These are phyloP conservation scores for Mayetiola destructor DNA, from an alignment of 2,888 invertebrate genomes.

Conservation along the genomic window DNA sequence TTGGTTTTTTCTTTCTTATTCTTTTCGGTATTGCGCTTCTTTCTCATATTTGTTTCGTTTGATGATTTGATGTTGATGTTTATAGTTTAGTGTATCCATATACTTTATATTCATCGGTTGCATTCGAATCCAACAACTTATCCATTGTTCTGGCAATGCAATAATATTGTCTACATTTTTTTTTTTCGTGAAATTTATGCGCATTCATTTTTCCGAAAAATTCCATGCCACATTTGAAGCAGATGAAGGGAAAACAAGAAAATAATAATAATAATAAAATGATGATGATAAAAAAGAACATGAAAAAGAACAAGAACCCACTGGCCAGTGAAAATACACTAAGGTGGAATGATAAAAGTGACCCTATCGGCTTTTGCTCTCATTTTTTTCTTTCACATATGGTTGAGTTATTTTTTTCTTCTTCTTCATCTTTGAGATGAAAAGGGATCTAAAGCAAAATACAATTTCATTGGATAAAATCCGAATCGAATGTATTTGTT, in stretches of 20 bases:
- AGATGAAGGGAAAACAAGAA: neutral
- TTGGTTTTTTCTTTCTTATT: too few relatives aligned
- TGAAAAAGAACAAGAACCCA: neutral
- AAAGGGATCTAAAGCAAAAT: too few relatives aligned
- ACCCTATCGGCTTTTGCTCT: slow-evolving; percentile 8
- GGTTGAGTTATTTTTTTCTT: too few relatives aligned
- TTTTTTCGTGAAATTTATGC: neutral
- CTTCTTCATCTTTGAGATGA: too few relatives aligned
- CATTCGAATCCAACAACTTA: neutral
- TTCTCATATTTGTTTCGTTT: slow-evolving; percentile 6
- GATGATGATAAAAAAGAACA: too few relatives aligned
- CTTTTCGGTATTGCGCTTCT: too few relatives aligned
- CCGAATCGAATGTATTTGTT: too few relatives aligned
- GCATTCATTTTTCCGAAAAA: neutral
- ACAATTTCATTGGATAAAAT: too few relatives aligned
- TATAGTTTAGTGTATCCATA: neutral
- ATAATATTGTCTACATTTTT: slow-evolving; percentile 1
- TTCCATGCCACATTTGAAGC: too few relatives aligned
- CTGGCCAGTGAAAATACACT: slow-evolving; percentile 1
- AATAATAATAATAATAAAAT: neutral
- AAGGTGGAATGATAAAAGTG: neutral
- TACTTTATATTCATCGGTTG: too few relatives aligned
- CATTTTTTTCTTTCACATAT: too few relatives aligned
- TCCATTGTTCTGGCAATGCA: neutral
- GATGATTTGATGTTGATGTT: slow-evolving; percentile 7